Evolutionary conservation across 2,888 invertebrate genomes (phyloP), one percentile per base, ranked within the genome.

Genomic region (Julus scandinavius): DNA sequence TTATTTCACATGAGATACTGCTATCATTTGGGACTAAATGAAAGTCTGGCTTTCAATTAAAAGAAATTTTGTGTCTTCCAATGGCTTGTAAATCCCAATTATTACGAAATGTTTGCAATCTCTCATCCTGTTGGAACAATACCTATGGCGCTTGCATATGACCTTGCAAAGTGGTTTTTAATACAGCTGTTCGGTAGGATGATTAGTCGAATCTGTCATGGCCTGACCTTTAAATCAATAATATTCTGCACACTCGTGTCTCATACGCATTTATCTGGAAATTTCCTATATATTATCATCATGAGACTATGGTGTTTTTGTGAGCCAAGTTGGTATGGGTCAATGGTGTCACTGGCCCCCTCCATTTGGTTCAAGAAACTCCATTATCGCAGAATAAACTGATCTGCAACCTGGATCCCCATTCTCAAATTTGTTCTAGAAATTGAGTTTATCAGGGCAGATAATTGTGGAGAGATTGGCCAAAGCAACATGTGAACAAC

Each of bases 281-380:
- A 72, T 72, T 72, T 20, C 20, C 17, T 4, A 20, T 1, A 29
- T 29, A 29, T 29, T 29, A 29, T 29, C 29, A 29, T 29, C 29
- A 29, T 29, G 29, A 29, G 29, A 29, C 29, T 29, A 29, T 29
- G 20, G 17, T 3, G 17, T 63, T 17, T 6, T 6, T n/a, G 17
- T n/a, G n/a, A 63, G n/a, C 58, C 15, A 63, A 72, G 20, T 72
- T 72, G 20, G 63, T 29, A 29, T n/a, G 63, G 63, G 63, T 72
- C 63, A 72, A 20, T 17, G 20, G 63, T 72, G 63, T 72, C 63
- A 72, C 63, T 72, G 63, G 20, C 63, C 63, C 63, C 63, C 63
- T 72, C 63, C 20, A 20, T 72, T 72, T 72, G 63, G 63, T 72
- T 72, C 63, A 72, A 72, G 63, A 72, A 72, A 72, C 63, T 72